Percentiles rank a stretch among this genome's conserved stretches.
Evolutionary conservation across 2,888 invertebrate species (phyloP).

Genomic region (Seira ritae): DNA sequence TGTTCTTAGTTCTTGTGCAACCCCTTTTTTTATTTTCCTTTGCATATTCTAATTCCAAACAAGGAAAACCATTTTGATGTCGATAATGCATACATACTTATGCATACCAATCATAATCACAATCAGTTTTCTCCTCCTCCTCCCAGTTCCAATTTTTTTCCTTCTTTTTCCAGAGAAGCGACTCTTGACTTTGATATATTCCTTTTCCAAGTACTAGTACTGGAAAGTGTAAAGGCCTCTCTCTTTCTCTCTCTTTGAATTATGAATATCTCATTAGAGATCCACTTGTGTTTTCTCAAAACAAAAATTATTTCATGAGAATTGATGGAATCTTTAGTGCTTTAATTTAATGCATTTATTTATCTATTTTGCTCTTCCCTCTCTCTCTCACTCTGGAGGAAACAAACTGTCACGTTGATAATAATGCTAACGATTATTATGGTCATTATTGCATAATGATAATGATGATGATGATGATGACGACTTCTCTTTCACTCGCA

Average conservation of each 20-base stretch:
- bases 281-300: conserved; percentile 25
- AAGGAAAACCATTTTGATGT: too few relatives aligned
- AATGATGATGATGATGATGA: neutral
- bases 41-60: too few relatives aligned
- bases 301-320: neutral
- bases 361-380: neutral
- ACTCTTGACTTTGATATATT: neutral
- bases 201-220: neutral
- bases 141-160: too few relatives aligned
- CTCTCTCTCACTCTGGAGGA: neutral
- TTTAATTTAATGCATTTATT: neutral
- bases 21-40: too few relatives aligned
- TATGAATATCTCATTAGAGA: conserved; percentile 49
- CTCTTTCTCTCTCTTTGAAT: neutral
- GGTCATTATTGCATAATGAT: conserved; percentile 12
- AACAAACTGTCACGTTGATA: conserved; percentile 14
- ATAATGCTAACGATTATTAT: conserved; percentile 17
- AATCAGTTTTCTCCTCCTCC: neutral
- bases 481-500: neutral
- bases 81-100: too few relatives aligned
- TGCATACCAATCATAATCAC: too few relatives aligned
- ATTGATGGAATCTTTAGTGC: neutral
- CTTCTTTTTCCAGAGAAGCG: too few relatives aligned
- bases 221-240: neutral
- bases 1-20: too few relatives aligned